phyloP scores from a whole-genome alignment of 2,888 invertebrate species.

The Apantesis nais region DNA sequence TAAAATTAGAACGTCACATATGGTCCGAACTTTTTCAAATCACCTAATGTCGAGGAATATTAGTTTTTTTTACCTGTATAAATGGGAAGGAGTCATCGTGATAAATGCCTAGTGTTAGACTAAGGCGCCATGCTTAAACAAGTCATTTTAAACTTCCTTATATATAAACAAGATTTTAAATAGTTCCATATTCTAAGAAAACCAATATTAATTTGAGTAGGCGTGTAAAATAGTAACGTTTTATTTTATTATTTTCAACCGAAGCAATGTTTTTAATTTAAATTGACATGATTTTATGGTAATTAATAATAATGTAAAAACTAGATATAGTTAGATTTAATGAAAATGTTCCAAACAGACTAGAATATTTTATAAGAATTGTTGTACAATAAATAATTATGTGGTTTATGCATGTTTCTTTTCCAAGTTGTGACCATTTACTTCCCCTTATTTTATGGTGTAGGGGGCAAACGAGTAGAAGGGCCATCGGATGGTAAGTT shows the following conservation, averaged over 20 bases:
- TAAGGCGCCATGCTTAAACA: not conserved
- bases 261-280: not conserved
- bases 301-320: constrained; percentile 24
- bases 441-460: too few species aligned
- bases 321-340: constrained; percentile 29
- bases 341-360: constrained; percentile 25
- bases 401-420: constrained; percentile 26
- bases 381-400: constrained; percentile 59
- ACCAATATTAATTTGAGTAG: not conserved
- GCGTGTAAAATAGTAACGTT: not conserved
- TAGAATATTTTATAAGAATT: constrained; percentile 48
- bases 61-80: not conserved
- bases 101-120: not conserved
- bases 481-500: too few species aligned
- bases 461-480: too few species aligned
- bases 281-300: constrained; percentile 5
- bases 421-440: too few species aligned
- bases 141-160: not conserved
- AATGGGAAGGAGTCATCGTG: not conserved
- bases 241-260: not conserved
- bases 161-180: not conserved
- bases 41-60: not conserved
- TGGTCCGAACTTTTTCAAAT: not conserved
- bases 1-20: not conserved
- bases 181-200: not conserved